Evolutionary conservation across 2,797 vertebrate genomes (phyloP), one percentile per base, ranked within the genome.

Genomic region (Xiphophorus birchmanni): DNA sequence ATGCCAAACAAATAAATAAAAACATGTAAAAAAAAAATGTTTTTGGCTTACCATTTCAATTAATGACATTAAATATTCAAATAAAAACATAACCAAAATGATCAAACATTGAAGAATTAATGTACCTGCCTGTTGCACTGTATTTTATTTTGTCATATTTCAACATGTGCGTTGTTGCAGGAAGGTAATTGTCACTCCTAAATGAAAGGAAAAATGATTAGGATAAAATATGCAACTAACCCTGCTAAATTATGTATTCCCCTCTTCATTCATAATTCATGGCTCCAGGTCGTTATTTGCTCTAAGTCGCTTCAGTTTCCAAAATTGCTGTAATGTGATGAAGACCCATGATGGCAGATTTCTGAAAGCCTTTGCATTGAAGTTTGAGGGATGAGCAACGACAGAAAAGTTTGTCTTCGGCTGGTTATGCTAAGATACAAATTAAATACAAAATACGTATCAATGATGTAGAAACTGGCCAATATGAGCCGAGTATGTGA

Each of bases 171-270:
- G 87, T 86, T 85, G 83, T 86, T 85, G 84, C 87, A 81, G 78
- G 44, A 40, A 86, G 80, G 76, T 72, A 74, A 84, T 77, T 80
- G 81, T 87, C 79, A 90, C 90, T 90, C 81, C 48, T 84, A 90
- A 94, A 92, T 89, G 83, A 91, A 90, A 89, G 86, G 87, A 79
- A 91, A 35, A 93, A 93, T 90, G 76, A 94, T 94, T 93, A 93
- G 78, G 91, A 94, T 94, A 92, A 95, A 93, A 93, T 94, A 94
- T 95, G 88, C 89, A 94, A 89, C 77, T 90, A 93, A 92, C 91
- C 78, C 76, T 2, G 2, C 78, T 94, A 91, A 94, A 94, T 94
- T 91, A 95, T 95, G 89, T 87, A 94, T 93, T 88, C 82, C 76
- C 74, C 76, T 84, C 79, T 82, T 93, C 88, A 93, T 95, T 93